phyloP scores from a whole-genome alignment of 37 sponge, comb jelly and placozoan species.

The Crambe crambe region DNA sequence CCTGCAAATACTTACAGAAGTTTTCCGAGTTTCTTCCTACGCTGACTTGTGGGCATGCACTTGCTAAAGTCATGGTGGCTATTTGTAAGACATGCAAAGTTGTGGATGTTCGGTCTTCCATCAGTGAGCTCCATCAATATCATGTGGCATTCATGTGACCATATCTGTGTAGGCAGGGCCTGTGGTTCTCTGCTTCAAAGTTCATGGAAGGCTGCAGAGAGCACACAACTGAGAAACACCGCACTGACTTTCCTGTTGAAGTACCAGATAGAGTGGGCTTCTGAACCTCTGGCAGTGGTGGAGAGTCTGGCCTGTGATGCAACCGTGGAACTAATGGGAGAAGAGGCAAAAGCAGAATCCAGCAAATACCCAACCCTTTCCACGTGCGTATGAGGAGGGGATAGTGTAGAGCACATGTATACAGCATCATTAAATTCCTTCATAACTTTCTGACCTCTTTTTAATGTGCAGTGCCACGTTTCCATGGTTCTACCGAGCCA shows the following conservation, averaged over 20 bases:
- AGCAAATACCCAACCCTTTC: slow-evolving; percentile 54
- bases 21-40: slow-evolving; percentile 53
- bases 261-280: slow-evolving; percentile 67
- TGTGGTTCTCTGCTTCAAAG: slow-evolving; percentile 41
- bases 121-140: slow-evolving; percentile 22
- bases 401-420: background rate
- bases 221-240: slow-evolving; percentile 50
- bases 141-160: background rate
- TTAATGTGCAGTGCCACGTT: slow-evolving; percentile 48
- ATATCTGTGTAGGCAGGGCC: slow-evolving; percentile 16
- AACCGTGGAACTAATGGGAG: slow-evolving; percentile 45
- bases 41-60: slow-evolving; percentile 35
- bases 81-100: slow-evolving; percentile 47
- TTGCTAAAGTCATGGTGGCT: slow-evolving; percentile 56
- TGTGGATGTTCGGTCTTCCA: slow-evolving; percentile 2
- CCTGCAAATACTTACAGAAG: slow-evolving; percentile 31
- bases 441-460: background rate
- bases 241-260: slow-evolving; percentile 61
- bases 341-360: slow-evolving; percentile 17
- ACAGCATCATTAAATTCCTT: background rate
- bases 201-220: slow-evolving; percentile 45
- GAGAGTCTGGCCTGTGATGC: slow-evolving; percentile 52
- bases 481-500: slow-evolving; percentile 65
- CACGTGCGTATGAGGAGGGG: slow-evolving; percentile 21
- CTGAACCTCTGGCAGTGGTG: slow-evolving; percentile 39